Evolutionary conservation across 1,140 invertebrate species (phyloP).

Genomic region (Homarus americanus): DNA sequence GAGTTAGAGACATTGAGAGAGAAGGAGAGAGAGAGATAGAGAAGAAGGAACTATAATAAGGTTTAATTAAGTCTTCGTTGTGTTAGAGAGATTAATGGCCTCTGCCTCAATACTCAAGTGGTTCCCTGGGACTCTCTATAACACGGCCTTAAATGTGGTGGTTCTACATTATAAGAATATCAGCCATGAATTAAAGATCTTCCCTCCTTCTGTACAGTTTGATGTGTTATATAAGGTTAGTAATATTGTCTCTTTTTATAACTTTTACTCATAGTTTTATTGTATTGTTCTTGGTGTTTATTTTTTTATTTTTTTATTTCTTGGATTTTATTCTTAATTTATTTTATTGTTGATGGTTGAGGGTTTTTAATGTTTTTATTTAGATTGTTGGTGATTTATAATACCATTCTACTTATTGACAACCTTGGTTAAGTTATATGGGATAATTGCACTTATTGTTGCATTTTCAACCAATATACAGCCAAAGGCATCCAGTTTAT

Average conservation of each 20-base stretch:
- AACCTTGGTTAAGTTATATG: too few relatives aligned
- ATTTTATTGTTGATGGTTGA: too few relatives aligned
- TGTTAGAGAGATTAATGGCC: slow-evolving; percentile 26
- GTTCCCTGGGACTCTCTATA: slow-evolving; percentile 57
- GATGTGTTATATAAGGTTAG: slow-evolving; percentile 57
- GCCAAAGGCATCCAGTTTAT: too few relatives aligned
- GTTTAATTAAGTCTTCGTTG: neutral
- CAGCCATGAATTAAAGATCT: slow-evolving; percentile 42
- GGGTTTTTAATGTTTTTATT: too few relatives aligned
- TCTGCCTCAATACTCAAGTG: slow-evolving; percentile 61
- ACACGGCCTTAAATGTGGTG: slow-evolving; percentile 56
- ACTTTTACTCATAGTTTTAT: neutral
- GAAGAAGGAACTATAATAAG: too few relatives aligned
- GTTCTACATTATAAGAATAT: slow-evolving; percentile 43
- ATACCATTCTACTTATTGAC: too few relatives aligned
- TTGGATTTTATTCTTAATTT: neutral
- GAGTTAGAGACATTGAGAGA: too few relatives aligned
- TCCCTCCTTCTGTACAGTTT: slow-evolving; percentile 63
- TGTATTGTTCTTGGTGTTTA: neutral
- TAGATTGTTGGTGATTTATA: too few relatives aligned
- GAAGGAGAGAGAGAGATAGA: too few relatives aligned
- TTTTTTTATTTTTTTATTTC: neutral
- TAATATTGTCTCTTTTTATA: neutral
- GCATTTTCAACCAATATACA: too few relatives aligned
- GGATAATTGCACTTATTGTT: too few relatives aligned